Conservation (phyloP, 2,888 invertebrate genomes). For the Meteorus cinctellus region DNA sequence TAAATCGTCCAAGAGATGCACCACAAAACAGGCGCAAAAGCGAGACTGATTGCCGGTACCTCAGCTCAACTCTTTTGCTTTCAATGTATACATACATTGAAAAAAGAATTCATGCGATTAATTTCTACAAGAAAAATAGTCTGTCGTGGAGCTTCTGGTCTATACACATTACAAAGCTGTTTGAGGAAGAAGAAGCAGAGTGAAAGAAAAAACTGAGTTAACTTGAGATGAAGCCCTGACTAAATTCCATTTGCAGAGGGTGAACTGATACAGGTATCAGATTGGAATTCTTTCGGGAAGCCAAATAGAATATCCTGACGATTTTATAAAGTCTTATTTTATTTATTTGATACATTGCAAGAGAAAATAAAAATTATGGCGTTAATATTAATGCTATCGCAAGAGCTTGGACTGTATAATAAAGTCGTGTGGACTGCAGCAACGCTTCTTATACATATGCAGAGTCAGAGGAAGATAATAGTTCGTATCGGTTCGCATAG, state of each 20-base stretch:
- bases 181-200: background rate
- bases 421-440: constrained; percentile 57
- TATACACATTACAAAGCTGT: background rate
- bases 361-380: constrained; percentile 47
- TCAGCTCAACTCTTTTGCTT: constrained; percentile 38
- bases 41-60: constrained; percentile 2
- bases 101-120: constrained; percentile 40
- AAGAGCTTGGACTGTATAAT: constrained; percentile 61
- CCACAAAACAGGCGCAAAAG: background rate
- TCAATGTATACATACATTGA: constrained; percentile 9
- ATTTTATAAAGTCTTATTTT: background rate
- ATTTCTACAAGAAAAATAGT: constrained; percentile 45
- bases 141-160: constrained; percentile 21
- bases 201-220: constrained; percentile 24
- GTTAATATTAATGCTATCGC: constrained; percentile 67
- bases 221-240: constrained; percentile 37
- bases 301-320: constrained; percentile 31
- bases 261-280: constrained; percentile 26
- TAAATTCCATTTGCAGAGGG: constrained; percentile 31
- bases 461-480: too few species aligned
- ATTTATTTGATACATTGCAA: background rate
- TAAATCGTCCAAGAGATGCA: constrained; percentile 43
- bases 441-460: background rate
- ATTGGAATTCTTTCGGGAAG: constrained; percentile 46
- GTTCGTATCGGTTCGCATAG: background rate